phyloP scores from a whole-genome alignment of 2,888 invertebrate genomes.

The Scaptodrosophila latifasciaeformis region DNA sequence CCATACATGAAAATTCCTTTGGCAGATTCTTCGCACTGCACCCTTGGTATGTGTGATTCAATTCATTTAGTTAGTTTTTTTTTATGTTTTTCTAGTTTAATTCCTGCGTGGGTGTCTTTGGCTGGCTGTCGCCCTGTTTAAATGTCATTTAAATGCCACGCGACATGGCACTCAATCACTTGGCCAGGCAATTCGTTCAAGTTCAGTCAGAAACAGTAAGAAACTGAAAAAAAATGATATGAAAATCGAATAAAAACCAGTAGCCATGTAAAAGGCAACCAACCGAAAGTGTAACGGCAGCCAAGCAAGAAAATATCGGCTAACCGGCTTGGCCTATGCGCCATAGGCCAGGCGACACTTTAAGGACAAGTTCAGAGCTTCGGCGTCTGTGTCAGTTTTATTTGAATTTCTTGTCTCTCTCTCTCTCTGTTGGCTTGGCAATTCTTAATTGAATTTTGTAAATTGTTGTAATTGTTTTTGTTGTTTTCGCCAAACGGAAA shows the following conservation, averaged over 20 bases:
- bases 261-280: slow-evolving; percentile 42
- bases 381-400: too few relatives aligned
- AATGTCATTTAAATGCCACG: slow-evolving; percentile 52
- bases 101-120: slow-evolving; percentile 56
- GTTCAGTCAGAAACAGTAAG: slow-evolving; percentile 3
- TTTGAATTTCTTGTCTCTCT: too few relatives aligned
- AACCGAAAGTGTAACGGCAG: slow-evolving; percentile 50
- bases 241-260: slow-evolving; percentile 40
- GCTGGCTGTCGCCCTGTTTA: slow-evolving; percentile 55
- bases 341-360: slow-evolving; percentile 6
- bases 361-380: slow-evolving; percentile 17
- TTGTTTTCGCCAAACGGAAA: slow-evolving; percentile 35
- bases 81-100: too few relatives aligned
- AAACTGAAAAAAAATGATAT: slow-evolving; percentile 32
- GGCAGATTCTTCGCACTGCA: too few relatives aligned
- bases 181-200: not conserved
- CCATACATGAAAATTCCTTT: slow-evolving; percentile 40
- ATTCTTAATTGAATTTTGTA: too few relatives aligned
- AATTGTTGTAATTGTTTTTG: too few relatives aligned
- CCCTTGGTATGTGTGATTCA: slow-evolving; percentile 43
- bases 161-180: slow-evolving; percentile 9
- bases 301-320: slow-evolving; percentile 5
- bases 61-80: too few relatives aligned
- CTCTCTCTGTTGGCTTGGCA: too few relatives aligned
- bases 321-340: slow-evolving; percentile 2